Evolutionary conservation across 2,113 vertebrate species (phyloP), one percentile per base, ranked within the genome.

Genomic region (Oceanites oceanicus): DNA sequence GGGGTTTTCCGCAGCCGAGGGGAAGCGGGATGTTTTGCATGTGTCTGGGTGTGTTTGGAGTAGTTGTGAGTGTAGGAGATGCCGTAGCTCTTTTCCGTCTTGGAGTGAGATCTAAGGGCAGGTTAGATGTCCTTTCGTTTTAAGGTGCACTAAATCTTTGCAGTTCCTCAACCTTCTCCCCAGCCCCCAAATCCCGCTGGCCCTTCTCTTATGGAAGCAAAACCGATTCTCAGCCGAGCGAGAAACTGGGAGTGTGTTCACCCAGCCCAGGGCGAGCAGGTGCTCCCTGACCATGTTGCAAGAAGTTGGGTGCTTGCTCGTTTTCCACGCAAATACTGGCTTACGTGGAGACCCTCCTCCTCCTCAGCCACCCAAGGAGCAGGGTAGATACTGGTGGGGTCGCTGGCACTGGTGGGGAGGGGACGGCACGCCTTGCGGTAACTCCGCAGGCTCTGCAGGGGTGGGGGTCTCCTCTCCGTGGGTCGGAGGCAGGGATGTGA

Each of bases 61-160:
- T 94, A 89, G 67, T 97, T 68, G 68, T 97, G 95, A 72, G 62
- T 78, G 78, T 97, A 97, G 92, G 92, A 97, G 92, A 88, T 90
- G 93, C 94, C 92, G 22, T 97, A 95, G 87, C 85, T 97, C 95
- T 96, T 79, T 44, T 73, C 81, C 0, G 71, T 90, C 93, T 96
- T 73, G 95, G 81, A 92, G 85, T 95, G 93, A 96, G 96, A 71
- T 71, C 47, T 90, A 75, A 92, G 92, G 94, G 88, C 93, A 91
- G 93, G 66, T 93, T 93, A 94, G 88, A 77, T 79, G 82, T 87
- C 86, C 85, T 86, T 94, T 92, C 21, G 42, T 97, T 98, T 97
- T 96, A 88, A 96, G 91, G 88, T 92, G 87, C 91, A 94, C 94
- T 92, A 81, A 71, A 52, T 87, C 74, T 94, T 93, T 62, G 84